These are phyloP conservation scores for Thinocorus orbignyianus DNA, from an alignment of 2,113 vertebrate genomes.

Conservation along the genomic window DNA sequence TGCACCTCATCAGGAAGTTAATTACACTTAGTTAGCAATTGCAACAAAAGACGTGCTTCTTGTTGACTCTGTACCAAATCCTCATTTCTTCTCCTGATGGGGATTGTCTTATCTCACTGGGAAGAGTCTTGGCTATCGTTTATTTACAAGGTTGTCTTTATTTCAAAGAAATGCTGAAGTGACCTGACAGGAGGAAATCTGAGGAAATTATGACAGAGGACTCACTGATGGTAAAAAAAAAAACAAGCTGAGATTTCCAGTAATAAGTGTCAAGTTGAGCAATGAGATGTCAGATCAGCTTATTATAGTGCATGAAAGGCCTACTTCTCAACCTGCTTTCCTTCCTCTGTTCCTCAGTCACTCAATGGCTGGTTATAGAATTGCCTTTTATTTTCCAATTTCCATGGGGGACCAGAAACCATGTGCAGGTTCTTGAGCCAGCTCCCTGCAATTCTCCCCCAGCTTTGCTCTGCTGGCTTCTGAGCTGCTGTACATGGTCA, in stretches of 20 bases:
- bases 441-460: not conserved
- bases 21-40: conserved; percentile 46
- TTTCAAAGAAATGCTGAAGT: conserved; percentile 30
- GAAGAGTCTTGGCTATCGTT: not conserved
- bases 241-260: not conserved
- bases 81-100: not conserved
- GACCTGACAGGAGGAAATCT: conserved; percentile 32
- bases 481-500: rapidly evolving
- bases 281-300: not conserved
- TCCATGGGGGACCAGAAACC: not conserved
- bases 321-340: not conserved
- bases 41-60: conserved; percentile 48
- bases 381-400: not conserved
- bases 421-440: not conserved
- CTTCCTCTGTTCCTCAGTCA: not conserved
- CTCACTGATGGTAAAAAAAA: not conserved
- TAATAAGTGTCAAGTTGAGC: not conserved
- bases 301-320: not conserved
- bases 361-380: not conserved
- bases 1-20: conserved; percentile 62
- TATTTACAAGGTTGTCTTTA: conserved; percentile 28
- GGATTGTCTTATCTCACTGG: not conserved
- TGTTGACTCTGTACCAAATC: conserved; percentile 29
- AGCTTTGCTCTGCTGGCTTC: not conserved
- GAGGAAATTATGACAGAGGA: not conserved